Evolutionary conservation across 2,113 vertebrate genomes (phyloP), one percentile per base, ranked within the genome.

Genomic region (Dromas ardeola): DNA sequence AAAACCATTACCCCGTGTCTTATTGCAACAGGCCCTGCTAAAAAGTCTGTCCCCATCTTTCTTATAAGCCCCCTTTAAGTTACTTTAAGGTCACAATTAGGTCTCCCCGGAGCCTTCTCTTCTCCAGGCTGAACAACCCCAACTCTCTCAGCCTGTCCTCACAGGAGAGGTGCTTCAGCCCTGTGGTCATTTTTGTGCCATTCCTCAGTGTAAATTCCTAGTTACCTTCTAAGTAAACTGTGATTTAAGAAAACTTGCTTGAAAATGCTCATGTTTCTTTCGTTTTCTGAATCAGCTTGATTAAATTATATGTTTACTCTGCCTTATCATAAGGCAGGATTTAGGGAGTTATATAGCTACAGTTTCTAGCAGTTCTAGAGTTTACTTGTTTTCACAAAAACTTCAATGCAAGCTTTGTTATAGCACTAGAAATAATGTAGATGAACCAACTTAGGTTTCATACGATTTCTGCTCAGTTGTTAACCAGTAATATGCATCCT

Each of bases 271-370:
- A 34, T 8, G 25, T 89, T 95, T 77, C 83, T 94, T 52, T 70
- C 19, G 27, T 70, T 81, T 78, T 36, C 62, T 90, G 53, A 95
- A 72, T 84, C 49, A 80, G 25, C 15, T 95, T 49, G 13, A 95
- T 91, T 91, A 84, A 95, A 80, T 90, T 81, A 66, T 67, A 34
- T 40, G 73, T 81, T 94, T 95, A 58, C 20, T 42, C 73, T 81
- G 70, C 59, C 71, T 93, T 79, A 90, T 20, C 38, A 14, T 86
- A 85, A 73, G 14, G 32, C 47, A 93, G 61, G 81, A 89, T 90
- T 74, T 53, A 38, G 6, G 55, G 36, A 93, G 26, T 88, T 92
- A 49, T 45, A 74, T 43, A 79, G 16, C 71, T 73, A 55, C 29
- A 63, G n/a, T 70, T 88, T 66, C 70, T 50, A 65, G 23, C 15